Percentiles rank a stretch among this genome's conserved stretches.
Evolutionary conservation across 2,113 vertebrate species (phyloP).

Genomic region (Dicaeum eximium): DNA sequence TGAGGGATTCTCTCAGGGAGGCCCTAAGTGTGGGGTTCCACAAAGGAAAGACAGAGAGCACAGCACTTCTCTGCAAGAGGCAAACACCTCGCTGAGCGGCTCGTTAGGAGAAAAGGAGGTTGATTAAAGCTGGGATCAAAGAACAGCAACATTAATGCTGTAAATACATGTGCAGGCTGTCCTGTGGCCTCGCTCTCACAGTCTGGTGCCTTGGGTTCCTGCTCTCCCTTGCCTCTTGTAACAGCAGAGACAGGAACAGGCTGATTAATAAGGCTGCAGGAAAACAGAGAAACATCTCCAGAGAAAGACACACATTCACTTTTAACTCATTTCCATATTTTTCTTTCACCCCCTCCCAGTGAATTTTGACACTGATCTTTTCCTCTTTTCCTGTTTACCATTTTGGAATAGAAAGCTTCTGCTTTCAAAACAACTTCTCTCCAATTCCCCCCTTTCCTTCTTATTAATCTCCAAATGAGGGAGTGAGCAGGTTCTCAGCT

Average conservation of each 20-base stretch:
- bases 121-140: constrained; percentile 24
- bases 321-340: not conserved
- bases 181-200: not conserved
- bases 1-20: not conserved
- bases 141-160: not conserved
- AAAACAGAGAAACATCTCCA: constrained; percentile 3
- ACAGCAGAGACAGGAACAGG: not conserved
- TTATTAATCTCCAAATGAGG: not conserved
- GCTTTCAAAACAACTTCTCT: not conserved
- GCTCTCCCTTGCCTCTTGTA: not conserved
- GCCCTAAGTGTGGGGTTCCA: not conserved
- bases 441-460: not conserved
- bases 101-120: not conserved
- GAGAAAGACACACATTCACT: not conserved
- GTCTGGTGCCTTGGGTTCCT: not conserved
- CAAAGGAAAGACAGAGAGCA: not conserved
- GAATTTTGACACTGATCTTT: not conserved
- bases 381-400: not conserved
- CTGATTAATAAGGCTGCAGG: constrained; percentile 16
- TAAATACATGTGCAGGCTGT: not conserved
- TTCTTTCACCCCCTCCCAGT: not conserved
- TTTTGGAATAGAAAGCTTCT: not conserved
- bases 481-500: not conserved
- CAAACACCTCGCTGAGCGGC: not conserved
- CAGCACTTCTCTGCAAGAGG: not conserved